Conservation (phyloP, 2,113 vertebrate genomes). For the Smithornis capensis region DNA sequence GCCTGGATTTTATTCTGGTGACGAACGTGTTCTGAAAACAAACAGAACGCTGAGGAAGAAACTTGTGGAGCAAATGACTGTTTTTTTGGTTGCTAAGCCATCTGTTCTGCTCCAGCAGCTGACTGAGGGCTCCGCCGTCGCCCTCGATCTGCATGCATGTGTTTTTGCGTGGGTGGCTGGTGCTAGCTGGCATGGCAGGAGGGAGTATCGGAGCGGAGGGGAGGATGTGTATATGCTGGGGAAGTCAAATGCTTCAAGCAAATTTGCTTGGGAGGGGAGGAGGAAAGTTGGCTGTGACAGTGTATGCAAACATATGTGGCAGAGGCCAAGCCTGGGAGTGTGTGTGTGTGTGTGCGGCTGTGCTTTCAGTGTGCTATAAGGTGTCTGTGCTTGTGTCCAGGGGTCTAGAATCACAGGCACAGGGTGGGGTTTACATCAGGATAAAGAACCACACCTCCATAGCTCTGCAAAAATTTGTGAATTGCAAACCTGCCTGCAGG, state of each 20-base stretch:
- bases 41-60: constrained; percentile 57
- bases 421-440: not conserved
- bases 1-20: constrained; percentile 44
- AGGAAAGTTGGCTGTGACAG: not conserved
- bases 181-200: constrained; percentile 12
- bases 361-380: not conserved
- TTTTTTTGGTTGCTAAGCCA: constrained; percentile 67
- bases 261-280: not conserved
- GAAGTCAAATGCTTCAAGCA: not conserved
- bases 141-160: not conserved
- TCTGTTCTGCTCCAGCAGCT: constrained; percentile 63
- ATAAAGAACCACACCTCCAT: not conserved
- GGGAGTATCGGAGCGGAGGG: not conserved
- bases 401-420: not conserved
- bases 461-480: not conserved
- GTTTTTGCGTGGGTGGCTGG: constrained; percentile 34
- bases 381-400: rapidly evolving
- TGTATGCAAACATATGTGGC: not conserved
- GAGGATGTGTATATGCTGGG: not conserved
- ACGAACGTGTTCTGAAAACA: constrained; percentile 60
- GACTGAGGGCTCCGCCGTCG: not conserved
- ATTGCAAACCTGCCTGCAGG: not conserved
- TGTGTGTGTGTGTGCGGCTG: rapidly evolving
- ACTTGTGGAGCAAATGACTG: constrained; percentile 59
- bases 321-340: not conserved